Evolutionary conservation across 2,888 invertebrate genomes (phyloP).

Genomic region (Tenthredo distinguenda): DNA sequence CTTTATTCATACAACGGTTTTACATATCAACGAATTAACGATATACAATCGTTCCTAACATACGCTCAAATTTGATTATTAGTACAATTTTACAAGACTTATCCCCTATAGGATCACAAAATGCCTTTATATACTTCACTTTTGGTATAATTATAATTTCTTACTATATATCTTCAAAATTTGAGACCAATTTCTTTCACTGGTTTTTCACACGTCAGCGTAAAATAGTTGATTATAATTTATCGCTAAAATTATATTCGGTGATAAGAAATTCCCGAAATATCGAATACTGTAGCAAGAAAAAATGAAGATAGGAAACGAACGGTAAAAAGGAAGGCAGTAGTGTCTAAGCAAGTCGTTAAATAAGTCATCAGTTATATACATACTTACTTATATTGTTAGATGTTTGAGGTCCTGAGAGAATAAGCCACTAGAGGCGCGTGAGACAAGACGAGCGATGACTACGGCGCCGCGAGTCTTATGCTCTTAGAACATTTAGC

Average conservation of each 20-base stretch:
- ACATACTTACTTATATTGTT: not conserved
- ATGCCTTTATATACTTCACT: not conserved
- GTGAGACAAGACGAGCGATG: not conserved
- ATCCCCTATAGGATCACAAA: not conserved
- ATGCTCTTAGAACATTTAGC: not conserved
- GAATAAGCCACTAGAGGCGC: not conserved
- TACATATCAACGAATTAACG: too few relatives aligned
- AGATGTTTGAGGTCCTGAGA: not conserved
- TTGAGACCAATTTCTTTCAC: not conserved
- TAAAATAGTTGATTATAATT: too few relatives aligned
- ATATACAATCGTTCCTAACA: too few relatives aligned
- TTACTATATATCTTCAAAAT: not conserved
- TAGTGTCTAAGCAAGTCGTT: not conserved
- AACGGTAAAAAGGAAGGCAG: not conserved
- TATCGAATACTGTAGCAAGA: not conserved
- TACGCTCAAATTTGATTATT: not conserved
- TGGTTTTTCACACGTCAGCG: not conserved
- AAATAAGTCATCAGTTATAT: not conserved
- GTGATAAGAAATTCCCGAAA: not conserved
- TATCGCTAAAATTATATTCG: not conserved
- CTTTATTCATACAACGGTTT: not conserved
- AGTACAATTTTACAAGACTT: not conserved
- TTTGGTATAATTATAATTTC: not conserved
- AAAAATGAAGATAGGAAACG: not conserved
- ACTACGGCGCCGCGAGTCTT: not conserved